Percentiles rank a stretch among this genome's conserved stretches.
Evolutionary conservation across 2,888 invertebrate genomes (phyloP).

Genomic region (Orchesellides sinensis): DNA sequence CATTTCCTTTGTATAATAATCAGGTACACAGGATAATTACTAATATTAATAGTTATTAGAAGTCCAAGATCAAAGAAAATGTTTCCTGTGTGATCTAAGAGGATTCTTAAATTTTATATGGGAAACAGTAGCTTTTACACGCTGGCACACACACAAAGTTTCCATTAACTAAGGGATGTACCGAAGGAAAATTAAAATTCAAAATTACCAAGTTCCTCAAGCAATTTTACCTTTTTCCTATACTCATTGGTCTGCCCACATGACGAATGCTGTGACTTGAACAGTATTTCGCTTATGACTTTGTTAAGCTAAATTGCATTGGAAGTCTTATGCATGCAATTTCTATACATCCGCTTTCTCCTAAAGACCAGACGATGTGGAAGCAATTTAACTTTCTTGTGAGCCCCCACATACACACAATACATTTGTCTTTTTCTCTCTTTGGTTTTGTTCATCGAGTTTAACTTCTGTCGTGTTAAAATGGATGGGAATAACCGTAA

Average conservation of each 20-base stretch:
- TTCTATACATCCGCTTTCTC: too few relatives aligned
- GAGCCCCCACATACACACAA: too few relatives aligned
- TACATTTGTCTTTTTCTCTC: not conserved
- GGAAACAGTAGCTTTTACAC: conserved; percentile 2
- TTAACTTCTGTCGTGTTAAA: not conserved
- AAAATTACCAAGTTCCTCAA: not conserved
- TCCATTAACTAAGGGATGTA: not conserved
- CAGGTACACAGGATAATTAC: conserved; percentile 47
- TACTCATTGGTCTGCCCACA: too few relatives aligned
- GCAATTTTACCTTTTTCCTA: too few relatives aligned
- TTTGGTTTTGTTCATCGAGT: not conserved
- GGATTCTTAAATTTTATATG: conserved; percentile 33
- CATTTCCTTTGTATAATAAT: conserved; percentile 42
- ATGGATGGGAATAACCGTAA: conserved; percentile 16
- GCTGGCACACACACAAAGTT: not conserved
- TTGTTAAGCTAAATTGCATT: too few relatives aligned
- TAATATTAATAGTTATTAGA: conserved; percentile 57
- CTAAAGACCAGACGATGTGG: too few relatives aligned
- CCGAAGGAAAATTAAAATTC: not conserved
- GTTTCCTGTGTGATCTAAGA: conserved; percentile 55
- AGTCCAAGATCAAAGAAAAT: conserved; percentile 52
- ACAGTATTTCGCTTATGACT: too few relatives aligned
- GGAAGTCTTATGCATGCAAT: too few relatives aligned
- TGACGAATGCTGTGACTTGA: too few relatives aligned
- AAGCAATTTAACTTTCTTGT: too few relatives aligned